A percentile compares a stretch with the other conserved stretches of the same genome.
These are phyloP conservation scores for Helicoverpa armigera DNA, from an alignment of 1,140 invertebrate genomes.

Conservation along the genomic window DNA sequence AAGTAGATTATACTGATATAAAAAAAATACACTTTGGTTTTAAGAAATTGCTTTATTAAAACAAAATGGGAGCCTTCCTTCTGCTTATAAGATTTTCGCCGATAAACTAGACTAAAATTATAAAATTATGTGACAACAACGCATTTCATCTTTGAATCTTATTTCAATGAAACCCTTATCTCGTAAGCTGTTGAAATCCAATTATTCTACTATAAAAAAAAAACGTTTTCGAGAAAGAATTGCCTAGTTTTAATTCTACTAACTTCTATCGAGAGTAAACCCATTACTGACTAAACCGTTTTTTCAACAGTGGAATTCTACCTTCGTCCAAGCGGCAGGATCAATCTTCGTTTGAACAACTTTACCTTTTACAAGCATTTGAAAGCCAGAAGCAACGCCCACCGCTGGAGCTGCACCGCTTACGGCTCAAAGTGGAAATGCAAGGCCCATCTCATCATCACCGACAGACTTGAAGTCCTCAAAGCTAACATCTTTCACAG, in stretches of 20 bases:
- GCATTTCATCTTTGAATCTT: not conserved
- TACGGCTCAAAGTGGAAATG: constrained; percentile 83
- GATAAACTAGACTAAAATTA: not conserved
- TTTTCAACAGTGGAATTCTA: constrained; percentile 79
- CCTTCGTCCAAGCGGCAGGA: constrained; percentile 75
- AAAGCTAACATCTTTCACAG: constrained; percentile 76
- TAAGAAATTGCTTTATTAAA: constrained; percentile 36
- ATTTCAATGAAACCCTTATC: too few species aligned
- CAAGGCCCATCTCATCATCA: constrained; percentile 81
- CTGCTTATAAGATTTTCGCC: not conserved
- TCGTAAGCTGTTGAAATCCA: not conserved
- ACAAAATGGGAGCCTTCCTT: constrained; percentile 8
- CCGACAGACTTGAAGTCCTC: constrained; percentile 78
- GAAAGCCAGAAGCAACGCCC: constrained; percentile 76
- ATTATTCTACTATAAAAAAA: not conserved
- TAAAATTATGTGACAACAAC: not conserved
- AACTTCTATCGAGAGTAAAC: not conserved
- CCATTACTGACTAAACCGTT: constrained; percentile 49
- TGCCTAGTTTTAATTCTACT: not conserved
- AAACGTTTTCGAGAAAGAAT: not conserved
- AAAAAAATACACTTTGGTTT: constrained; percentile 36
- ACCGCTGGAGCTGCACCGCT: constrained; percentile 82
- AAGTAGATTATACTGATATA: constrained; percentile 27
- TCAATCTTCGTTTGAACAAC: constrained; percentile 81
- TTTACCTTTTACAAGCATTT: constrained; percentile 82